These are phyloP conservation scores for Oreochromis tanganicae DNA, from an alignment of 2,113 vertebrate genomes.

Conservation along the genomic window DNA sequence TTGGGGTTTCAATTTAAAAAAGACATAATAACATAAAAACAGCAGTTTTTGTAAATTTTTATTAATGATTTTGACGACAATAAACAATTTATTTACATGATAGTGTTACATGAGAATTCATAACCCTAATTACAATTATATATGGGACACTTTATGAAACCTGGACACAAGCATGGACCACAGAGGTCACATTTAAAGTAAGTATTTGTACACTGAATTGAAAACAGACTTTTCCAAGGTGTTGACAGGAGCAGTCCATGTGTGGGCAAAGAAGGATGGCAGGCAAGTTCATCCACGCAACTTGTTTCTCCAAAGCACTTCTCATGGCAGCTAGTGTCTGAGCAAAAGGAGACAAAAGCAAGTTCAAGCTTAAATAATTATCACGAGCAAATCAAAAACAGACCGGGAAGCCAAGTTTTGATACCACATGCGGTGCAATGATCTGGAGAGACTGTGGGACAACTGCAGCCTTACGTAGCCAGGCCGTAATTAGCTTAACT, in stretches of 20 bases:
- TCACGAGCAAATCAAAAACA: not conserved
- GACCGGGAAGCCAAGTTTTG: rapidly evolving
- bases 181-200: not conserved
- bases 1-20: not conserved
- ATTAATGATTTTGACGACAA: not conserved
- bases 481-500: rapidly evolving
- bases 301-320: not conserved
- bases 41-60: not conserved
- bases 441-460: not conserved
- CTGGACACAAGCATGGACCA: not conserved
- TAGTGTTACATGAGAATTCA: not conserved
- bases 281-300: not conserved
- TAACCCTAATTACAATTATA: not conserved
- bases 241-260: rapidly evolving
- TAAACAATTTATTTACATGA: not conserved
- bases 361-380: not conserved
- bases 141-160: not conserved
- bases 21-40: not conserved
- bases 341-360: not conserved
- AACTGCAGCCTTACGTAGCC: not conserved
- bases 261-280: not conserved
- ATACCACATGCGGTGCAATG: not conserved
- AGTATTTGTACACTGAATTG: not conserved
- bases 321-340: not conserved
- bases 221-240: not conserved